These are phyloP conservation scores for Agrotis segetum DNA, from an alignment of 2,888 invertebrate species.

Conservation along the genomic window DNA sequence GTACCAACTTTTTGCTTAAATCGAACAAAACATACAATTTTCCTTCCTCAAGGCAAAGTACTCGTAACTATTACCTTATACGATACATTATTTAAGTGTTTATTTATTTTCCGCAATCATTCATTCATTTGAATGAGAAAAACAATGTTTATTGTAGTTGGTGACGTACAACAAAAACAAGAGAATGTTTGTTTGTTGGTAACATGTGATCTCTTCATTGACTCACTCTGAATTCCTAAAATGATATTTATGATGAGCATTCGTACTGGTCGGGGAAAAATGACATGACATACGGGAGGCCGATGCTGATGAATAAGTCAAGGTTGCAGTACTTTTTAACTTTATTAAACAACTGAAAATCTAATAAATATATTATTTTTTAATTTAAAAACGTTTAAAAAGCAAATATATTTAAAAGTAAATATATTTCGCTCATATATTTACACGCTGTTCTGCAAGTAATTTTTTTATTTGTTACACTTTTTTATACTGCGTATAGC, in stretches of 20 bases:
- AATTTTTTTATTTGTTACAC: no score
- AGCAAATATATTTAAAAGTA: no score
- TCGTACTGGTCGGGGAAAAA: no score
- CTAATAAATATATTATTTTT: no score
- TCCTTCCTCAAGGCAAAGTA: constrained; percentile 50
- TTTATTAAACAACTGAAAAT: no score
- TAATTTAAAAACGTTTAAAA: no score
- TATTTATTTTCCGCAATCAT: constrained; percentile 18
- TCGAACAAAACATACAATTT: not conserved
- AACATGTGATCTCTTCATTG: constrained; percentile 4
- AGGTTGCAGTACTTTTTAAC: no score
- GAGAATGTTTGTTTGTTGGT: not conserved
- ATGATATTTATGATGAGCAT: not conserved
- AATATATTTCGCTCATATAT: no score
- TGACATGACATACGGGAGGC: no score
- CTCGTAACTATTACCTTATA: constrained; percentile 19
- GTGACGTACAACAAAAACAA: not conserved
- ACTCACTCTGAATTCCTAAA: not conserved
- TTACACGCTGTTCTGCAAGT: no score
- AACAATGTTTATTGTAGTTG: not conserved
- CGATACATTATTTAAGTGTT: not conserved
- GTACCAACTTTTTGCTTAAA: not conserved
- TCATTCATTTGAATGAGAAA: not conserved
- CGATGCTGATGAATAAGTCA: no score
- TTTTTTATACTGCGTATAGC: no score